Evolutionary conservation across 2,113 vertebrate species (phyloP), one percentile per base, ranked within the genome.

Genomic region (Tylochromis polylepis): DNA sequence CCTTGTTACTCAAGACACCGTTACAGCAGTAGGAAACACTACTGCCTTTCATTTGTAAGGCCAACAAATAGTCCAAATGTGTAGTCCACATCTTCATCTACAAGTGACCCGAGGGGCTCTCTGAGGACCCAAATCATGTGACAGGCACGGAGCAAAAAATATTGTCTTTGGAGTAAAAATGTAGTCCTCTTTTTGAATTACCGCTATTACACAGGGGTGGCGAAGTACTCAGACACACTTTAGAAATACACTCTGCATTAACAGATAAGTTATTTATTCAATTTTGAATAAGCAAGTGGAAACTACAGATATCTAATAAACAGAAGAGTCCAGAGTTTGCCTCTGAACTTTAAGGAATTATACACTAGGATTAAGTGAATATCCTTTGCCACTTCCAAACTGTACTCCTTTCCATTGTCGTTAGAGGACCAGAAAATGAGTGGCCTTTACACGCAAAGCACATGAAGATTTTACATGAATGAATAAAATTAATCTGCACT

Each of bases 1-100:
- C 94, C 95, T 96, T 96, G 96, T 96, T 95, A 87, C 72, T 91
- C 84, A 92, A 87, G 83, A 93, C 91, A 53, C 78, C 83, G 90
- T 90, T 94, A 75, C 62, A 92, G 91, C 87, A 81, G 82, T 46
- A 80, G 83, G 81, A 93, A 93, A 96, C 95, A 96, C 95, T 94
- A 51, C 87, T 38, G 87, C 91, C 95, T 94, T 96, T 96, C 94
- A 95, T 89, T 94, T 87, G n/a, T 79, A 43, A 82, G 46, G 72
- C 77, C 88, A 81, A 84, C 82, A 87, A 83, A 43, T 81, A 80
- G 83, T 85, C 53, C 18, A 84, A 89, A 91, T 82, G 85, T 87
- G 75, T 89, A 90, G 90, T 80, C 79, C 20, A 92, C 89, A 89
- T 79, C 86, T 85, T 59, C 14, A 84, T 85, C 29, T 81, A 11